A percentile compares a stretch with the other conserved stretches of the same genome.
Evolutionary conservation across 2,888 invertebrate genomes (phyloP).

Genomic region (Labia minor): DNA sequence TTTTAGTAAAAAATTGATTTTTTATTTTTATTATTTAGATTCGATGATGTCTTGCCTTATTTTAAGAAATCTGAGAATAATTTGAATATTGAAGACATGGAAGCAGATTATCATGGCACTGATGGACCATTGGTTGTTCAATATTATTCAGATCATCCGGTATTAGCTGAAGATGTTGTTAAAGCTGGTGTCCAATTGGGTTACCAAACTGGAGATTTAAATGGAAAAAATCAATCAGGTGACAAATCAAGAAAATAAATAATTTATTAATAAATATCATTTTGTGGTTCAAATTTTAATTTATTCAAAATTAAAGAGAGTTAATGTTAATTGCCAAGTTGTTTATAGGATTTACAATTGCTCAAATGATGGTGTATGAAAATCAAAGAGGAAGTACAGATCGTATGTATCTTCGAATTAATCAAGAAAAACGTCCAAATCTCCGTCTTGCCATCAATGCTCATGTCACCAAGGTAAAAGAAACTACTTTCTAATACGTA

Average conservation of each 20-base stretch:
- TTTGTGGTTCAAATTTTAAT: no score
- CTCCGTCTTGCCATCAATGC: conserved; percentile 36
- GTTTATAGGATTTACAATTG: conserved; percentile 18
- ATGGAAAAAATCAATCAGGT: conserved; percentile 28
- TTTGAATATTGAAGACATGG: conserved; percentile 21
- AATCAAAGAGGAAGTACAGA: conserved; percentile 38
- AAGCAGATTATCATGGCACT: conserved; percentile 34
- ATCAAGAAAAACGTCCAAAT: conserved; percentile 22
- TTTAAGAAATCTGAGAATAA: conserved; percentile 36
- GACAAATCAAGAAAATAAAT: no score
- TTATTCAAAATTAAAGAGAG: no score
- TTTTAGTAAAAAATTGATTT: no score
- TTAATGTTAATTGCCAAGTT: no score
- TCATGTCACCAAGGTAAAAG: conserved; percentile 39
- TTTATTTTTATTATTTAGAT: not conserved
- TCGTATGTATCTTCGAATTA: conserved; percentile 40
- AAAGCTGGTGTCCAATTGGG: conserved; percentile 35
- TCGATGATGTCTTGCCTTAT: conserved; percentile 32
- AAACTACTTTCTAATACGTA: no score
- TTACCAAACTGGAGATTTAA: conserved; percentile 35
- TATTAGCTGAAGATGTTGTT: conserved; percentile 34
- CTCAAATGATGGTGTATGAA: conserved; percentile 29
- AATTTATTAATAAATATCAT: no score
- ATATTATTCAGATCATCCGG: conserved; percentile 35
- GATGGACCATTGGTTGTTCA: conserved; percentile 36